Evolutionary conservation across 2,888 invertebrate species (phyloP).

Genomic region (Scrobipalpa costella): DNA sequence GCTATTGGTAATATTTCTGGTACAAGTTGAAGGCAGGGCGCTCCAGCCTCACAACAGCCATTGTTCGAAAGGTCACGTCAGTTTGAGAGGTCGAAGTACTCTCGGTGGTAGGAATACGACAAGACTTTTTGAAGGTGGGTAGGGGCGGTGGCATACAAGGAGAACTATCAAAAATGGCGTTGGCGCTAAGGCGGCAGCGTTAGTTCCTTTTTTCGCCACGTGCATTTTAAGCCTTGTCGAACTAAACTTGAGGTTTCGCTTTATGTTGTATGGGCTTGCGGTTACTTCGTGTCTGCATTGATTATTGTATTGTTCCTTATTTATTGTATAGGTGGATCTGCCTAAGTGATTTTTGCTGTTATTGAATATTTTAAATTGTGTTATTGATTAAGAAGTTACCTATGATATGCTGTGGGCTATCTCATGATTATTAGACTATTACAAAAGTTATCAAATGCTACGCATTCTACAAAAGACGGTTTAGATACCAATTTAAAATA

Average conservation of each 20-base stretch:
- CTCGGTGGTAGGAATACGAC: too few relatives aligned
- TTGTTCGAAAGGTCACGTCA: constrained; percentile 64
- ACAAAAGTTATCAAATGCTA: too few relatives aligned
- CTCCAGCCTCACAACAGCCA: constrained; percentile 36
- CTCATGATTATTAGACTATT: not conserved
- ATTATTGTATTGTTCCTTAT: constrained; percentile 25
- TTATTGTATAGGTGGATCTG: not conserved
- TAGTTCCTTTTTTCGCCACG: too few relatives aligned
- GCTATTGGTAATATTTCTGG: not conserved
- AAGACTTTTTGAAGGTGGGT: too few relatives aligned
- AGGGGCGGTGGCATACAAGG: too few relatives aligned
- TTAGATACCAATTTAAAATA: too few relatives aligned
- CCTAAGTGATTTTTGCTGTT: not conserved
- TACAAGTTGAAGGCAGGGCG: constrained; percentile 16
- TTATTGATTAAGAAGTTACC: not conserved
- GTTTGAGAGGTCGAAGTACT: constrained; percentile 47
- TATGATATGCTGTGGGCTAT: not conserved
- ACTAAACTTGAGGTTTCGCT: not conserved
- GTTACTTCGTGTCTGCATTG: not conserved
- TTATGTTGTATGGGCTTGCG: constrained; percentile 15
- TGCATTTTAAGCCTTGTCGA: too few relatives aligned
- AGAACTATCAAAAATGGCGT: too few relatives aligned
- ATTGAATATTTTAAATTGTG: too few relatives aligned
- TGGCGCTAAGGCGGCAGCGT: too few relatives aligned
- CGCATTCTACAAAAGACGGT: too few relatives aligned